Conservation (phyloP, 2,888 invertebrate genomes). For the Harmothoe impar region DNA sequence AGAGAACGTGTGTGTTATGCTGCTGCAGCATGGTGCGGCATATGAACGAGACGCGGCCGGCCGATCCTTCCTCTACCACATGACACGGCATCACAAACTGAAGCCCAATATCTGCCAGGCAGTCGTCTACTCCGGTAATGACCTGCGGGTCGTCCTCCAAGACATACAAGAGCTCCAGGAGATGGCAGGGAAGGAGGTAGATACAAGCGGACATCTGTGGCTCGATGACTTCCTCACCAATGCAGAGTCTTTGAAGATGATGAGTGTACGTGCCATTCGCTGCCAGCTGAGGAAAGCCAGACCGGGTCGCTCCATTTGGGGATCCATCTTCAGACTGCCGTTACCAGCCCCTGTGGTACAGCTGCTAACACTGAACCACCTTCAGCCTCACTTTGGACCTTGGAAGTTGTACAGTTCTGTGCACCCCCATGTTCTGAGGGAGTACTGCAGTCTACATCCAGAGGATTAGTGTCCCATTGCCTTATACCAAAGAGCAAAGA, state of each 20-base stretch:
- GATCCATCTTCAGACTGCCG: neutral
- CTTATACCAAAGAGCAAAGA: too few species aligned
- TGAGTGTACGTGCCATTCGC: neutral
- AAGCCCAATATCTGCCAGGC: neutral
- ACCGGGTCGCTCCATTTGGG: neutral
- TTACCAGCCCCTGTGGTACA: neutral
- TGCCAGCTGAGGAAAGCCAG: neutral
- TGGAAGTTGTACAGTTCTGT: constrained; percentile 3
- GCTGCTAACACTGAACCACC: neutral
- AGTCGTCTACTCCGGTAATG: neutral
- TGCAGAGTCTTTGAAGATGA: neutral
- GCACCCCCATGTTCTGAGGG: neutral
- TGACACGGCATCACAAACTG: neutral
- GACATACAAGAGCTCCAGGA: neutral
- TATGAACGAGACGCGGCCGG: neutral
- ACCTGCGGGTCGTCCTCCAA: neutral
- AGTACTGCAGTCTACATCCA: neutral
- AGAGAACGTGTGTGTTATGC: neutral
- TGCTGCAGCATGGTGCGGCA: constrained; percentile 20
- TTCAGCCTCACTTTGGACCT: neutral
- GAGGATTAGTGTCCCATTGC: too few species aligned
- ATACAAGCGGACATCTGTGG: neutral
- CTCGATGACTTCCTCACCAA: neutral
- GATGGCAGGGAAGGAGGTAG: neutral
- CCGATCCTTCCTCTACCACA: neutral